Conservation (phyloP, 2,113 vertebrate genomes). For the Paramisgurnus dabryanus region DNA sequence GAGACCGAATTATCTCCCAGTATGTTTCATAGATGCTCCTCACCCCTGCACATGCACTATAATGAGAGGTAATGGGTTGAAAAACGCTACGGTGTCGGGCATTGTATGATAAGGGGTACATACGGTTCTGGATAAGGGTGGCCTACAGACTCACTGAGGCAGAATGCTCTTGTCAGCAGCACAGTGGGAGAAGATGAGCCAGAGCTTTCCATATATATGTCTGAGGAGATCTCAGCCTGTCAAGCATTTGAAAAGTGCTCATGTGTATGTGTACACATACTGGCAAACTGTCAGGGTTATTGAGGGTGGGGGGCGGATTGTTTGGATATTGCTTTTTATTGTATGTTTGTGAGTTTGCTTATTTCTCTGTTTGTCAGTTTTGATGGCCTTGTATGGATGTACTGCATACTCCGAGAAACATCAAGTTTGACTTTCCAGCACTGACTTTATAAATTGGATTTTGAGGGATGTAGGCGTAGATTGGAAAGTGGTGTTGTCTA, state of each 20-base stretch:
- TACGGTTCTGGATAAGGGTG: neutral
- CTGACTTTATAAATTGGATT: conserved; percentile 21
- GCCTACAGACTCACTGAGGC: conserved; percentile 27
- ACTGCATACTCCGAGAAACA: conserved; percentile 20
- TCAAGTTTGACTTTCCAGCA: conserved; percentile 27
- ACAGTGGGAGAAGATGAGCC: conserved; percentile 45
- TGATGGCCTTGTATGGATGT: conserved; percentile 23
- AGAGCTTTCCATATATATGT: conserved; percentile 47
- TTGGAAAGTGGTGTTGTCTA: conserved; percentile 26
- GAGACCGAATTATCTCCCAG: conserved; percentile 24
- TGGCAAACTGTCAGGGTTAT: conserved; percentile 46
- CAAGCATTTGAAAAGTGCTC: conserved; percentile 3
- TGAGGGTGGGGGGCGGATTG: neutral
- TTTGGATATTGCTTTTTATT: neutral
- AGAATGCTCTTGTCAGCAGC: conserved; percentile 50
- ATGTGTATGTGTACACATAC: conserved; percentile 28
- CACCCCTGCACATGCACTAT: neutral
- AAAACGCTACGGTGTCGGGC: conserved; percentile 22
- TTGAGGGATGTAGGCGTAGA: conserved; percentile 24
- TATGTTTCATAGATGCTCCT: conserved; percentile 23
- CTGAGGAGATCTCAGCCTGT: conserved; percentile 47
- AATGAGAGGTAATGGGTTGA: conserved; percentile 44
- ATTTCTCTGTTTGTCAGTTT: conserved; percentile 50
- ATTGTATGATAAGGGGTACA: conserved; percentile 38
- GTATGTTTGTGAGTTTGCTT: conserved; percentile 31